Percentiles rank a stretch among this genome's conserved stretches.
These are phyloP conservation scores for Myotis lucifugus DNA, from an alignment of 2,113 vertebrate species.

Conservation along the genomic window DNA sequence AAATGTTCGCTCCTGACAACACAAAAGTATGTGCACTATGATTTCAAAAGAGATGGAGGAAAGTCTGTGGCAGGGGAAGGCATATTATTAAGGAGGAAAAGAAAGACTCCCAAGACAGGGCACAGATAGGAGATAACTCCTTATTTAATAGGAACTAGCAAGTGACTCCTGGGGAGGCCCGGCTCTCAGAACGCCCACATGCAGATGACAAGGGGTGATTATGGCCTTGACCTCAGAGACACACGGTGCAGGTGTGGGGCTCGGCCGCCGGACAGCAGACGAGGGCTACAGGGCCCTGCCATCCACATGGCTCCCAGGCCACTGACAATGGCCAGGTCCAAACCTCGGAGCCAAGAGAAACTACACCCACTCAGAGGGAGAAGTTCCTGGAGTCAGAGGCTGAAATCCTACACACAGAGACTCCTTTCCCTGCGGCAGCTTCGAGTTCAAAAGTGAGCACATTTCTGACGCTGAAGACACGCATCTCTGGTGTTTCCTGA, in stretches of 20 bases:
- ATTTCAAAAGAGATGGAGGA: background rate
- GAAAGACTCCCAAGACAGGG: background rate
- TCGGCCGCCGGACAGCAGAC: background rate
- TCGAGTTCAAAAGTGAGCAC: rapidly evolving
- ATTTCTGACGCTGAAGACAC: background rate
- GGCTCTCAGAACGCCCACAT: background rate
- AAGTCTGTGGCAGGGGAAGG: background rate
- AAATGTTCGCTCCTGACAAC: background rate
- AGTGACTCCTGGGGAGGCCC: background rate
- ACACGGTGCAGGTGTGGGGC: background rate
- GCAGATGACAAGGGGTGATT: background rate
- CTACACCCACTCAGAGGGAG: background rate
- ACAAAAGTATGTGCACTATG: background rate
- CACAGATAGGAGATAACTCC: background rate
- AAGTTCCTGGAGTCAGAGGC: background rate
- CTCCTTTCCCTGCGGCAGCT: background rate
- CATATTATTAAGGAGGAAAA: background rate
- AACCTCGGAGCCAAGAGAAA: background rate
- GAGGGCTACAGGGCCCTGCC: background rate
- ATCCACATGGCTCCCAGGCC: background rate
- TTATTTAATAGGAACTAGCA: background rate
- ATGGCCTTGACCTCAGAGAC: background rate
- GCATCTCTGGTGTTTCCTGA: background rate
- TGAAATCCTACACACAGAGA: background rate
- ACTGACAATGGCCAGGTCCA: rapidly evolving